phyloP scores from a whole-genome alignment of 2,797 vertebrate genomes.

The Scleropages formosus region DNA sequence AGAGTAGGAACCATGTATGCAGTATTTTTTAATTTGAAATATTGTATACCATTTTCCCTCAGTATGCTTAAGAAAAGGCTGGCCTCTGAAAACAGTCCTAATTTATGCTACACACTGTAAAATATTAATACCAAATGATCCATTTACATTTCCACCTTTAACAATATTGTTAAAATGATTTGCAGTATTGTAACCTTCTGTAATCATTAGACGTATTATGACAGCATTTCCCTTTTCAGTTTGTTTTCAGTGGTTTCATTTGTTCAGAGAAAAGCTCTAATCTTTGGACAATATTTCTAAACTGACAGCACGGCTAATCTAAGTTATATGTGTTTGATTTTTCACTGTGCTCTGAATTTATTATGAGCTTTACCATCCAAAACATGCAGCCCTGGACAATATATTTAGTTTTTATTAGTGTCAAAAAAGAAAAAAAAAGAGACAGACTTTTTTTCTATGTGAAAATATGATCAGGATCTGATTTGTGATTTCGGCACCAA shows the following conservation, averaged over 20 bases:
- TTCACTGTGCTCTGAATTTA: constrained; percentile 3
- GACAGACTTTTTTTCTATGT: constrained; percentile 1
- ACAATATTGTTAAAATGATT: too few species aligned
- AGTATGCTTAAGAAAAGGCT: too few species aligned
- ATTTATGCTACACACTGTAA: too few species aligned
- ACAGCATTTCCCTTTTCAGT: not conserved
- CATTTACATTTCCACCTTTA: not conserved
- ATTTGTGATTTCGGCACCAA: not conserved
- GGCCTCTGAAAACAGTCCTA: too few species aligned
- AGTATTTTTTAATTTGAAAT: not conserved
- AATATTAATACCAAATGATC: not conserved
- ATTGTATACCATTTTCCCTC: too few species aligned
- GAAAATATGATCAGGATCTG: constrained; percentile 4
- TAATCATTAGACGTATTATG: too few species aligned
- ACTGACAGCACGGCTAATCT: not conserved
- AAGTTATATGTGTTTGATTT: not conserved
- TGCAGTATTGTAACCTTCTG: not conserved
- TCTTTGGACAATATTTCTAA: too few species aligned
- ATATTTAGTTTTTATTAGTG: not conserved
- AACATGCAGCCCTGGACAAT: too few species aligned
- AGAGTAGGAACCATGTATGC: not conserved
- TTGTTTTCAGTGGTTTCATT: not conserved
- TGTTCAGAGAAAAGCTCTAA: too few species aligned
- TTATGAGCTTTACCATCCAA: not conserved
- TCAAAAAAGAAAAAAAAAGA: too few species aligned